These are phyloP conservation scores for Odontothrips loti DNA, from an alignment of 2,888 invertebrate genomes.

Conservation along the genomic window DNA sequence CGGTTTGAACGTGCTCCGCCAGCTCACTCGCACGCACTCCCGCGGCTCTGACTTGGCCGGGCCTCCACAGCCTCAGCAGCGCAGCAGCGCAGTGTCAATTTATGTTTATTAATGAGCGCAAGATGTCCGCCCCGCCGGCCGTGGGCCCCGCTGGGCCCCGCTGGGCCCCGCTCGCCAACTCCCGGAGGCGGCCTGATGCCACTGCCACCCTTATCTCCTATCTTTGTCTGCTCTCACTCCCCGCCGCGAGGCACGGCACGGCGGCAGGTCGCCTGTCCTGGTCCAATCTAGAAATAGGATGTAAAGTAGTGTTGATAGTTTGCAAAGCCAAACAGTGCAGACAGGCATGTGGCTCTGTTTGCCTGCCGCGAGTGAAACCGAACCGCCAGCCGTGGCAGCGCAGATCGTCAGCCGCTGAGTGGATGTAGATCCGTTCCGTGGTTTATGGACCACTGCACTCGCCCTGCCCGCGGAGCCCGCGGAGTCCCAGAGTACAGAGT, in stretches of 20 bases:
- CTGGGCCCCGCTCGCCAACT: too few relatives aligned
- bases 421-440: too few relatives aligned
- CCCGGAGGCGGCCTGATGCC: not conserved
- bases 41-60: too few relatives aligned
- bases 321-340: not conserved
- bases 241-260: not conserved
- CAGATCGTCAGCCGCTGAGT: too few relatives aligned
- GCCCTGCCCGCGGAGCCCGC: too few relatives aligned
- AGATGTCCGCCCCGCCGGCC: not conserved
- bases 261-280: not conserved
- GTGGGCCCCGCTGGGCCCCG: not conserved
- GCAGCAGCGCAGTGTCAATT: not conserved
- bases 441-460: too few relatives aligned
- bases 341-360: not conserved
- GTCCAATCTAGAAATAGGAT: conserved; percentile 4
- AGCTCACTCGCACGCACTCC: too few relatives aligned
- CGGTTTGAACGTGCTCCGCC: too few relatives aligned
- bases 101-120: conserved; percentile 18
- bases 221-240: not conserved
- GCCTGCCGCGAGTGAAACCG: not conserved
- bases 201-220: too few relatives aligned
- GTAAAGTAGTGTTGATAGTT: not conserved
- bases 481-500: too few relatives aligned
- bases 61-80: too few relatives aligned
- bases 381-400: too few relatives aligned